Percentiles rank a stretch among this genome's conserved stretches.
These are phyloP conservation scores for Syngnathoides biaculeatus DNA, from an alignment of 2,113 vertebrate genomes.

Conservation along the genomic window DNA sequence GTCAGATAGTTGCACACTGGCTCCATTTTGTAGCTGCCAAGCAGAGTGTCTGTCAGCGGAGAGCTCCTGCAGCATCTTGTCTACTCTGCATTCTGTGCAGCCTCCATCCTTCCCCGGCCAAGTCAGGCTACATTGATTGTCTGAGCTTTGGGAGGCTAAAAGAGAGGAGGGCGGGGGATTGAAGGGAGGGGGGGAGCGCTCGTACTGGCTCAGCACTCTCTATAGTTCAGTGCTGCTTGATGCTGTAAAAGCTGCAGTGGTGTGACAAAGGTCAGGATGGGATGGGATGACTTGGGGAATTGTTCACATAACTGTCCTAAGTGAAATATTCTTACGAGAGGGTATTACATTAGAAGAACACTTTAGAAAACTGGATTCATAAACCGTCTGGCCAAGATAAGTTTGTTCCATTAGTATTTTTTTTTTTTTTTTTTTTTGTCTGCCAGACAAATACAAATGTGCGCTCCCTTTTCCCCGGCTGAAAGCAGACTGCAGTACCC, in stretches of 20 bases:
- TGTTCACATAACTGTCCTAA: background rate
- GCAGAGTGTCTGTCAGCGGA: slow-evolving; percentile 51
- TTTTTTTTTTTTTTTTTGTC: no score
- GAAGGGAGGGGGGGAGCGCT: no score
- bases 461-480: slow-evolving; percentile 21
- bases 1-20: slow-evolving; percentile 47
- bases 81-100: slow-evolving; percentile 57
- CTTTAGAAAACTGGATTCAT: slow-evolving; percentile 3
- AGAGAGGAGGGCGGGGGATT: slow-evolving; percentile 18
- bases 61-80: slow-evolving; percentile 59
- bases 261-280: slow-evolving; percentile 21
- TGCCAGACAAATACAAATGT: slow-evolving; percentile 43
- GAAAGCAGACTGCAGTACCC: slow-evolving; percentile 42
- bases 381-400: slow-evolving; percentile 18
- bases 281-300: background rate
- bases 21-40: slow-evolving; percentile 65
- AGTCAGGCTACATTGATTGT: slow-evolving; percentile 66
- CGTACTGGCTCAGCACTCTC: slow-evolving; percentile 23
- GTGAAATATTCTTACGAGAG: slow-evolving; percentile 7
- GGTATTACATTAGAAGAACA: background rate
- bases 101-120: slow-evolving; percentile 53
- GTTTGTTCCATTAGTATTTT: slow-evolving; percentile 13
- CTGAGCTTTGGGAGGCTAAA: slow-evolving; percentile 41
- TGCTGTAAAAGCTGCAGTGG: slow-evolving; percentile 28
- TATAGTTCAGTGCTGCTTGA: slow-evolving; percentile 43